Evolutionary conservation across 2,888 invertebrate genomes (phyloP).

Genomic region (Zygothrica quintamaculata): DNA sequence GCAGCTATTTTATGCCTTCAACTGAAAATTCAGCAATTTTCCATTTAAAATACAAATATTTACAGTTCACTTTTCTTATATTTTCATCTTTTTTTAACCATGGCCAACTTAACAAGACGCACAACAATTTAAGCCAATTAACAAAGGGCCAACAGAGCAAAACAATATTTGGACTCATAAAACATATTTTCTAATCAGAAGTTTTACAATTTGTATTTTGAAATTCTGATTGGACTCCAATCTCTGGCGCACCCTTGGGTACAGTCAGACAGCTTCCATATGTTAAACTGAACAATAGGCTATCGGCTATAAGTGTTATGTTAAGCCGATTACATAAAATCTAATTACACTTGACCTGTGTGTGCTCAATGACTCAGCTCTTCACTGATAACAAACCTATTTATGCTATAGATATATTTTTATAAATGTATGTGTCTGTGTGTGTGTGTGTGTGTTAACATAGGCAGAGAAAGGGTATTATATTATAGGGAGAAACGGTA

Average conservation of each 20-base stretch:
- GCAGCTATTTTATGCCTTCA: slow-evolving; percentile 1
- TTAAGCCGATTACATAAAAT: slow-evolving; percentile 63
- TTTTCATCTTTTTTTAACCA: too few species aligned
- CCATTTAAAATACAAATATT: neutral
- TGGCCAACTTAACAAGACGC: too few species aligned
- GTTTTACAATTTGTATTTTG: too few species aligned
- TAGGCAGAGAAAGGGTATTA: too few species aligned
- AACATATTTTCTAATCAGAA: too few species aligned
- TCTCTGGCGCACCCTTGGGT: neutral
- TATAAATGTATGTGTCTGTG: neutral
- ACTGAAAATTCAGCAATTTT: neutral
- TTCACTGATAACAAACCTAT: slow-evolving; percentile 23
- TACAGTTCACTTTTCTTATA: neutral
- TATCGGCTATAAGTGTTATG: slow-evolving; percentile 16
- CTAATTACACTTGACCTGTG: slow-evolving; percentile 64
- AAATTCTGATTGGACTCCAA: too few species aligned
- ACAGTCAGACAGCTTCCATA: too few species aligned
- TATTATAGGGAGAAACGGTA: slow-evolving; percentile 7
- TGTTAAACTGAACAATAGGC: too few species aligned
- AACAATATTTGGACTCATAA: too few species aligned
- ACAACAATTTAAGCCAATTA: too few species aligned
- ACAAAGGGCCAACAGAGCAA: too few species aligned
- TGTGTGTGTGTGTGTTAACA: slow-evolving; percentile 1
- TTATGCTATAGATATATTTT: slow-evolving; percentile 22
- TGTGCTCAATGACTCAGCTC: slow-evolving; percentile 53